Evolutionary conservation across 2,888 invertebrate species (phyloP).

Genomic region (Pachycephus smyrnensis): DNA sequence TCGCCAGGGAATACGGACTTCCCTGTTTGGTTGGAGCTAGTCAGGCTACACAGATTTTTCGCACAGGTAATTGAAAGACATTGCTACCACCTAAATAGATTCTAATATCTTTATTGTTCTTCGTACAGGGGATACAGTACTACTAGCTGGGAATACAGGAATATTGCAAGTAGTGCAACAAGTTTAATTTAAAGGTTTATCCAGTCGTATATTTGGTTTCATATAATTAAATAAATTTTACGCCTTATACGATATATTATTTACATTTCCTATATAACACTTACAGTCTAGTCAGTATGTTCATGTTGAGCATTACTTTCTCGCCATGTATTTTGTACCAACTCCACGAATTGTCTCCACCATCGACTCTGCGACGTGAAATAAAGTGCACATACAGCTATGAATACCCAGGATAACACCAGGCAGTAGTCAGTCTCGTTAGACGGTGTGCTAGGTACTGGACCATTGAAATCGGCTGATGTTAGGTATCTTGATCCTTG

Average conservation of each 20-base stretch:
- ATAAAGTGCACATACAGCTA: conserved; percentile 78
- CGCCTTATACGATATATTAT: neutral
- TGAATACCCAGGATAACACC: conserved; percentile 87
- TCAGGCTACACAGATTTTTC: conserved; percentile 75
- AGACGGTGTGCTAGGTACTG: conserved; percentile 82
- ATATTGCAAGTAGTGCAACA: conserved; percentile 36
- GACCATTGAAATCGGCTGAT: conserved; percentile 83
- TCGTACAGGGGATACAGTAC: conserved; percentile 42
- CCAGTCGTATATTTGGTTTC: neutral
- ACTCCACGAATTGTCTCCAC: conserved; percentile 85
- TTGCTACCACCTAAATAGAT: neutral
- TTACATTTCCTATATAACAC: neutral
- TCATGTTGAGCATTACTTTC: conserved; percentile 88
- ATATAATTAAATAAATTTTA: neutral
- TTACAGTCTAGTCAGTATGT: conserved; percentile 73
- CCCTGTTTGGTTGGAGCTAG: conserved; percentile 84
- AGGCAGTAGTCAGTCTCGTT: conserved; percentile 85
- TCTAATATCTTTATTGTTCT: neutral
- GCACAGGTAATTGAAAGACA: conserved; percentile 69
- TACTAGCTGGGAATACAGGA: conserved; percentile 38
- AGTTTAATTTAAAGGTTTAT: neutral
- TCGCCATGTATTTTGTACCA: conserved; percentile 87
- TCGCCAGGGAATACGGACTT: conserved; percentile 85
- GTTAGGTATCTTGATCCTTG: conserved; percentile 77
- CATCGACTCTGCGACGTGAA: conserved; percentile 82